phyloP scores from a whole-genome alignment of 1,140 invertebrate genomes.

The Planococcus citri region DNA sequence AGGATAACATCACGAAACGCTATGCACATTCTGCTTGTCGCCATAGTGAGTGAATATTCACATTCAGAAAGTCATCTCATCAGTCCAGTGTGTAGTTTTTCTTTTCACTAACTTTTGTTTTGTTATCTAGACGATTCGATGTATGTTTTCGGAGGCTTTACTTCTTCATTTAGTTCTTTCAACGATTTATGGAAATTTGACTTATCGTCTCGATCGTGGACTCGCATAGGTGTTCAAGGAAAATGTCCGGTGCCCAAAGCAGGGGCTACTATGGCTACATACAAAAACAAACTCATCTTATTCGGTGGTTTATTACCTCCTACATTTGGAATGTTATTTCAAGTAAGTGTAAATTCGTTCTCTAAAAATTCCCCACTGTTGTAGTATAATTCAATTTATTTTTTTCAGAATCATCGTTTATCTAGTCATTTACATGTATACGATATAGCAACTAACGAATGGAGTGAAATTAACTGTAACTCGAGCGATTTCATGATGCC shows the following conservation, averaged over 20 bases:
- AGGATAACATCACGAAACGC: slow-evolving; percentile 65
- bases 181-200: slow-evolving; percentile 95
- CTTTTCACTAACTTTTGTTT: slow-evolving; percentile 22
- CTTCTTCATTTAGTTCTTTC: slow-evolving; percentile 85
- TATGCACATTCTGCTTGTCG: slow-evolving; percentile 85
- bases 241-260: slow-evolving; percentile 93
- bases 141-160: slow-evolving; percentile 94
- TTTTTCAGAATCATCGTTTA: slow-evolving; percentile 6
- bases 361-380: neutral
- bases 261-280: slow-evolving; percentile 76
- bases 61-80: slow-evolving; percentile 9
- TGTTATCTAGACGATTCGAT: slow-evolving; percentile 51
- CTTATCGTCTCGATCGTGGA: slow-evolving; percentile 70
- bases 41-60: slow-evolving; percentile 35
- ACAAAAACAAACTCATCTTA: slow-evolving; percentile 70
- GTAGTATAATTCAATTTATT: neutral
- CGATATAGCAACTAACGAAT: slow-evolving; percentile 55
- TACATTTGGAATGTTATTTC: slow-evolving; percentile 76
- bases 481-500: slow-evolving; percentile 42
- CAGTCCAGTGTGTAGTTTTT: too few relatives aligned
- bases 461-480: slow-evolving; percentile 53
- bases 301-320: slow-evolving; percentile 96
- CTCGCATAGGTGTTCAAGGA: slow-evolving; percentile 63
- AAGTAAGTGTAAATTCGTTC: slow-evolving; percentile 39
- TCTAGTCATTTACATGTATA: slow-evolving; percentile 91